phyloP scores from a whole-genome alignment of 2,113 vertebrate species.

The Vulpes vulpes region DNA sequence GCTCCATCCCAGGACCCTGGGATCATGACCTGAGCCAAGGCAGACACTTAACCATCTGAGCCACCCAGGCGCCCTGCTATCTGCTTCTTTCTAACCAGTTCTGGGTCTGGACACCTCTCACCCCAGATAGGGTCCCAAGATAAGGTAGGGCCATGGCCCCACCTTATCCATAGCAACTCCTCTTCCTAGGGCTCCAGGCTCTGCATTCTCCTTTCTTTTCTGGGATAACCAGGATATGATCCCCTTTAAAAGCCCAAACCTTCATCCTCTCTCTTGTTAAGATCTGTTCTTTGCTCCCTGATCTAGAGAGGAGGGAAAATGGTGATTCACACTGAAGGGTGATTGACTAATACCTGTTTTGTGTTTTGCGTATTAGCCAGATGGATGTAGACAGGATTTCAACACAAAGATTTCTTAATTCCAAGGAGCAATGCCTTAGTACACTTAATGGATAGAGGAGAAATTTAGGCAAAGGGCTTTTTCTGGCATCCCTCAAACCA shows the following conservation, averaged over 20 bases:
- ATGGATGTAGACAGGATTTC: background rate
- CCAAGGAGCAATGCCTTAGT: background rate
- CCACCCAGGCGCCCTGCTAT: no score
- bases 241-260: background rate
- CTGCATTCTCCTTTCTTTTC: background rate
- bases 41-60: no score
- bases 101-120: background rate
- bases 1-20: no score
- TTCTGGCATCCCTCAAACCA: background rate
- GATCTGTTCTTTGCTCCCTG: background rate
- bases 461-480: background rate
- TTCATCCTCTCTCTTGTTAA: background rate
- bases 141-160: background rate
- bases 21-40: no score
- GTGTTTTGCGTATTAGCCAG: background rate
- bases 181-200: background rate
- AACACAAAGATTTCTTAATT: background rate
- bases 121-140: background rate
- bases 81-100: background rate
- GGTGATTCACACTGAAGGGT: background rate
- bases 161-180: background rate
- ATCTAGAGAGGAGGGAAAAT: background rate
- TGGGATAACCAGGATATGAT: background rate
- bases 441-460: background rate
- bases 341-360: background rate